Evolutionary conservation across 2,797 vertebrate species (phyloP), one percentile per base, ranked within the genome.

Genomic region (Potorous gilbertii): DNA sequence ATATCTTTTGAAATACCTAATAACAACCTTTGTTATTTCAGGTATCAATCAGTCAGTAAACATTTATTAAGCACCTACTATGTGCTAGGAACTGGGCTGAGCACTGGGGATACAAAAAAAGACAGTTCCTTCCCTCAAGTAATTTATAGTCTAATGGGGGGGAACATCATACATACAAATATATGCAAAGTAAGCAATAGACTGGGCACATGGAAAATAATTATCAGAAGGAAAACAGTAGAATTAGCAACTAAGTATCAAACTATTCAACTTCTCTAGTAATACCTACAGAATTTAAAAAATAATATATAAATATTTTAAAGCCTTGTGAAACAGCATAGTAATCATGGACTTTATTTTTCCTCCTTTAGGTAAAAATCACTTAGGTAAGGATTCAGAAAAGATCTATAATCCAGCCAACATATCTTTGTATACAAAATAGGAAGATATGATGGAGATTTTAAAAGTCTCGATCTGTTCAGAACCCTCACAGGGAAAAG

Each of bases 351-450:
- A 54, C 1, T 3, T 0, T 0, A 29, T 9, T 81, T 81, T 81
- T 81, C 50, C 29, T 46, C 18, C 21, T 91, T 40, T 5, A 90
- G 91, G 55, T 56, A 31, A 12, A 8, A 1, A 0, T 21, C 56
- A 55, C 52, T 50, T 18, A 34, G 92, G 50, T 56, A 46, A 46
- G 40, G 40, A 81, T 81, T 81, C 27, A 1, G 21, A 66, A 66
- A 56, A 55, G n/a, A 31, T 54, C 3, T 0, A 0, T 46, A 46
- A 29, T 56, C 52, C 14, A 16, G 92, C 27, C 24, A 0, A 0
- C 4, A 55, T 54, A 59, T 89, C 50, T 18, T 54, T 31, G 27
- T 54, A 62, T 93, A 55, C 10, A 59, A 54, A n/a, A 56, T 12
- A 0, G 14, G 55, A 92, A 14, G 62, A 90, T 0, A 5, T 0